These are phyloP conservation scores for Anoplophora glabripennis DNA, from an alignment of 1,140 invertebrate genomes.

Conservation along the genomic window DNA sequence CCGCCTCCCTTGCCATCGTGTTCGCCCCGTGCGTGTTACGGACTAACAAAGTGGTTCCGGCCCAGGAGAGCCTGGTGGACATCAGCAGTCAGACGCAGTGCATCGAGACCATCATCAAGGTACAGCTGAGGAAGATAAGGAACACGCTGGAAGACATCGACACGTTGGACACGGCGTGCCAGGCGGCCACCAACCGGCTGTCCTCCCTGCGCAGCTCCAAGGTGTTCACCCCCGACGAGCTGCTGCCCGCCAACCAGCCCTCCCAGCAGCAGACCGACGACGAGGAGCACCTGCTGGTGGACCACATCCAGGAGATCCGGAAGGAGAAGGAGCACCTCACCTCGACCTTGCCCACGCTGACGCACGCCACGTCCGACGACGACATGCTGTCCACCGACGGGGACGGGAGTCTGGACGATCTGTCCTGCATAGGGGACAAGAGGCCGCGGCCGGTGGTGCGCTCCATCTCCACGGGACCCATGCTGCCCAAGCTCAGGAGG, in stretches of 20 bases:
- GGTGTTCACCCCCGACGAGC: constrained; percentile 64
- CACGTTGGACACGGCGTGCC: constrained; percentile 78
- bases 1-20: constrained; percentile 87
- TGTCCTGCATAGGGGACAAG: constrained; percentile 42
- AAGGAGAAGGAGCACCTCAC: constrained; percentile 82
- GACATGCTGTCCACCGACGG: constrained; percentile 74
- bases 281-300: constrained; percentile 67
- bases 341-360: constrained; percentile 72
- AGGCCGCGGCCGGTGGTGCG: constrained; percentile 38
- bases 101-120: constrained; percentile 81
- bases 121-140: constrained; percentile 66
- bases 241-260: constrained; percentile 50
- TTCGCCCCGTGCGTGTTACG: constrained; percentile 92
- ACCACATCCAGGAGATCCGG: constrained; percentile 71
- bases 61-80: constrained; percentile 84
- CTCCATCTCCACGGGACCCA: constrained; percentile 39
- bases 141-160: constrained; percentile 84
- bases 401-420: constrained; percentile 65
- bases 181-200: constrained; percentile 71
- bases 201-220: constrained; percentile 72
- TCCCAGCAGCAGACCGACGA: constrained; percentile 53
- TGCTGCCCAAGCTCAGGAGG: constrained; percentile 39
- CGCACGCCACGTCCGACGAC: constrained; percentile 78
- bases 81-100: constrained; percentile 78
- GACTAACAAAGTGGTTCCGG: constrained; percentile 79